Evolutionary conservation across 2,888 invertebrate species (phyloP).

Genomic region (Xylota segnis): DNA sequence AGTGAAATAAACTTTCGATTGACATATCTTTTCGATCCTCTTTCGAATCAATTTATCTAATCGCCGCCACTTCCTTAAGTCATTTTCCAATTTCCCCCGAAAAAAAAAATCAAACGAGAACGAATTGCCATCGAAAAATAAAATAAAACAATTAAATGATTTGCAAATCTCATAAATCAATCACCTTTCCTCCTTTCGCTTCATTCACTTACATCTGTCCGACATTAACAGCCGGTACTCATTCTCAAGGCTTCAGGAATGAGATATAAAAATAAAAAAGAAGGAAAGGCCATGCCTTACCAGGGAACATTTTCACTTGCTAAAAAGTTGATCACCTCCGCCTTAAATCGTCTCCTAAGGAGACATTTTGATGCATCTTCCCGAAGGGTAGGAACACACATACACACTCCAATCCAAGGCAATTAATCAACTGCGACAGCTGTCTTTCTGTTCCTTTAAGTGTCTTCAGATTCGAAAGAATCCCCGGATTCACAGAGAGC

Average conservation of each 20-base stretch:
- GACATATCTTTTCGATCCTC: conserved; percentile 51
- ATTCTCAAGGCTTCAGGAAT: not conserved
- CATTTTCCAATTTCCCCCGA: conserved; percentile 10
- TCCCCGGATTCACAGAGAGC: not conserved
- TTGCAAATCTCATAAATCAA: conserved; percentile 76
- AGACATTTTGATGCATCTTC: conserved; percentile 75
- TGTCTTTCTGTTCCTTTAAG: conserved; percentile 69
- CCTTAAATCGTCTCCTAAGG: conserved; percentile 64
- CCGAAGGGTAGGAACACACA: conserved; percentile 15
- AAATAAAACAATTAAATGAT: conserved; percentile 73
- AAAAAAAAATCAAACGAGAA: not conserved
- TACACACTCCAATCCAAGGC: conserved; percentile 57
- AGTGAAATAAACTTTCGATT: conserved; percentile 52
- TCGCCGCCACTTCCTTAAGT: conserved; percentile 39
- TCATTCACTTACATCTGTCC: conserved; percentile 71
- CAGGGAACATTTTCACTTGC: conserved; percentile 59
- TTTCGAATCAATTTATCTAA: conserved; percentile 68
- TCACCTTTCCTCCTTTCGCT: conserved; percentile 70
- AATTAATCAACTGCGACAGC: conserved; percentile 75
- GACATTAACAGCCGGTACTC: conserved; percentile 59
- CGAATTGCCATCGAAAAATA: conserved; percentile 1
- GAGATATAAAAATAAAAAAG: not conserved
- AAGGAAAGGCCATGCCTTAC: not conserved
- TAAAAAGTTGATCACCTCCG: conserved; percentile 72
- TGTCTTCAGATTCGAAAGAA: conserved; percentile 43